These are phyloP conservation scores for Apogon talboti DNA, from an alignment of 2,797 vertebrate genomes.

Conservation along the genomic window DNA sequence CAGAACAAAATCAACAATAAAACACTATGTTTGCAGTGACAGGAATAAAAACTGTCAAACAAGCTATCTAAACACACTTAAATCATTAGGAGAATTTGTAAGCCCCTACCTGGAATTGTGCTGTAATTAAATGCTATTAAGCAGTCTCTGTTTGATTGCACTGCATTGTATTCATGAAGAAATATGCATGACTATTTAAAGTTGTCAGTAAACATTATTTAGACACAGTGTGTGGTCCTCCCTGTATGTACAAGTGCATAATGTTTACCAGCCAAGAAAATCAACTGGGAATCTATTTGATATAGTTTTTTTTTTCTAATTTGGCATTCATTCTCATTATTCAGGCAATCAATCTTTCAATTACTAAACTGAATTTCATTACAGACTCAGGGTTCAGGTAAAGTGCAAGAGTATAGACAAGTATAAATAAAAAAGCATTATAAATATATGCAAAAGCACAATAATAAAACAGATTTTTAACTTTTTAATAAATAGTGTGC, in stretches of 20 bases:
- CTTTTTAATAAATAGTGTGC: too few species aligned
- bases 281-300: neutral
- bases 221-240: slow-evolving; percentile 86
- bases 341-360: too few species aligned
- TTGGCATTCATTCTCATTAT: too few species aligned
- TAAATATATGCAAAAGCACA: too few species aligned
- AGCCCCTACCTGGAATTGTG: slow-evolving; percentile 82
- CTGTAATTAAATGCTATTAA: slow-evolving; percentile 91
- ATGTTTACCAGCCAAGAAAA: slow-evolving; percentile 4
- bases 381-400: too few species aligned
- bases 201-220: slow-evolving; percentile 82
- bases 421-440: too few species aligned
- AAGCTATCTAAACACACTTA: slow-evolving; percentile 81
- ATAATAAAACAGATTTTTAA: too few species aligned
- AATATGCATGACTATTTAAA: slow-evolving; percentile 83
- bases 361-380: too few species aligned
- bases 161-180: slow-evolving; percentile 84
- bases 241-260: slow-evolving; percentile 27
- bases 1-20: slow-evolving; percentile 32
- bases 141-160: slow-evolving; percentile 84
- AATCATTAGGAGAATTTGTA: slow-evolving; percentile 85
- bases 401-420: too few species aligned
- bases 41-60: slow-evolving; percentile 72
- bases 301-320: too few species aligned
- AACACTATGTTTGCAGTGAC: slow-evolving; percentile 43